These are phyloP conservation scores for Aepyceros melampus DNA, from an alignment of 2,113 vertebrate genomes.

Conservation along the genomic window DNA sequence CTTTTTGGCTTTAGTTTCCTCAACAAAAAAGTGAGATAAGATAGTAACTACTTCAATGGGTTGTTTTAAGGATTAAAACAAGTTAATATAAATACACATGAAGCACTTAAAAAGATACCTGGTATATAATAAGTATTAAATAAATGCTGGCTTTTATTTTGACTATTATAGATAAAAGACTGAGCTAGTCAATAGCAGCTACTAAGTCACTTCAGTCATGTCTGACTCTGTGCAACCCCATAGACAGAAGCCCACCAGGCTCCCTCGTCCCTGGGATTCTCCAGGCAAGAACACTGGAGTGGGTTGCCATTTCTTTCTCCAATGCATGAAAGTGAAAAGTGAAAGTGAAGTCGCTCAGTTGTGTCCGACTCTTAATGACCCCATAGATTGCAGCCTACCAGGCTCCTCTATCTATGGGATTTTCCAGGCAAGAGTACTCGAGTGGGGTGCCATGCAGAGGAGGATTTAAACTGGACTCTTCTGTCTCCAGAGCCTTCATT, in stretches of 20 bases:
- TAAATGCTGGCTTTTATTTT: slow-evolving; percentile 12
- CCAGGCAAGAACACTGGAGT: too few relatives aligned
- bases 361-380: too few relatives aligned
- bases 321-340: too few relatives aligned
- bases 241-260: too few relatives aligned
- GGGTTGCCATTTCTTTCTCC: too few relatives aligned
- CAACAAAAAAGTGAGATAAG: not conserved
- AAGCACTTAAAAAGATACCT: not conserved
- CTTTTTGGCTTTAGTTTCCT: slow-evolving; percentile 4
- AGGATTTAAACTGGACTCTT: not conserved
- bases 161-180: not conserved
- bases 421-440: too few relatives aligned
- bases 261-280: too few relatives aligned
- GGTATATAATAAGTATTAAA: not conserved
- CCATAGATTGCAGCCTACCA: too few relatives aligned
- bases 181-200: not conserved
- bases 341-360: too few relatives aligned
- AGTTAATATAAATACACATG: not conserved
- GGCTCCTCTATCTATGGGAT: too few relatives aligned
- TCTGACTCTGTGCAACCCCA: too few relatives aligned
- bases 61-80: slow-evolving; percentile 16
- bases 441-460: not conserved
- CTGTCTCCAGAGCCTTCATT: not conserved
- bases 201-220: too few relatives aligned
- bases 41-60: not conserved